These are phyloP conservation scores for Acanthopleura granulata DNA, from an alignment of 2,888 invertebrate genomes.

Conservation along the genomic window DNA sequence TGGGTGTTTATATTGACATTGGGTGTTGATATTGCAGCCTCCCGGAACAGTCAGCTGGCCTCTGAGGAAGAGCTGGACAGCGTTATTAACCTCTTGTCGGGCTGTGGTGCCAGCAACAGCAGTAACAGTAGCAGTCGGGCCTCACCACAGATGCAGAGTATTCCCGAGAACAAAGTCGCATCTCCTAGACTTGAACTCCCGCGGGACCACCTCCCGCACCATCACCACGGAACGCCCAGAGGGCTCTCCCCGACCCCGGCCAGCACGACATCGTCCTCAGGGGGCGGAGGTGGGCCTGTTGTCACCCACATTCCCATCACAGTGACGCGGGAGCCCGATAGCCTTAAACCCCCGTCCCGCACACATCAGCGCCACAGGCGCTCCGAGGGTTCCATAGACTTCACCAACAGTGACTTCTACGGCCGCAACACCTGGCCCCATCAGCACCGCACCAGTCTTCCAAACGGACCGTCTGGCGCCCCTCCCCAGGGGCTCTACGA, in stretches of 20 bases:
- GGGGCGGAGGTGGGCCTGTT: background rate
- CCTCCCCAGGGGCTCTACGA: constrained; percentile 4
- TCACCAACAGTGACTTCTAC: constrained; percentile 36
- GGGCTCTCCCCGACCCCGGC: constrained; percentile 30
- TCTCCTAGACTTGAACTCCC: constrained; percentile 21
- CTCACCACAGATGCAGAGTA: constrained; percentile 41
- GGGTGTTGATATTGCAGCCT: background rate
- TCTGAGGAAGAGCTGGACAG: constrained; percentile 63
- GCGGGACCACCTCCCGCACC: constrained; percentile 31
- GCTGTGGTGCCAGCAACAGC: constrained; percentile 33
- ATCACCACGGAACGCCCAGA: background rate
- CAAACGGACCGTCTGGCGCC: constrained; percentile 37
- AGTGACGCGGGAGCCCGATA: background rate
- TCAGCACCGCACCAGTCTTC: constrained; percentile 53
- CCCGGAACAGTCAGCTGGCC: constrained; percentile 41
- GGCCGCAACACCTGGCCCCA: constrained; percentile 52
- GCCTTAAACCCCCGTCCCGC: constrained; percentile 18
- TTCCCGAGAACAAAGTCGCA: constrained; percentile 40
- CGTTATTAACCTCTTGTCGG: constrained; percentile 62
- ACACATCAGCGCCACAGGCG: constrained; percentile 48
- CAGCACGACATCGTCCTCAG: constrained; percentile 28
- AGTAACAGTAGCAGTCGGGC: constrained; percentile 21
- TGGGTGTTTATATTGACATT: too few species aligned
- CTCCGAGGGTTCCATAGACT: constrained; percentile 58
- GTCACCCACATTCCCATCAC: constrained; percentile 8